Conservation (phyloP, 1,140 invertebrate species). For the Thrips palmi region DNA sequence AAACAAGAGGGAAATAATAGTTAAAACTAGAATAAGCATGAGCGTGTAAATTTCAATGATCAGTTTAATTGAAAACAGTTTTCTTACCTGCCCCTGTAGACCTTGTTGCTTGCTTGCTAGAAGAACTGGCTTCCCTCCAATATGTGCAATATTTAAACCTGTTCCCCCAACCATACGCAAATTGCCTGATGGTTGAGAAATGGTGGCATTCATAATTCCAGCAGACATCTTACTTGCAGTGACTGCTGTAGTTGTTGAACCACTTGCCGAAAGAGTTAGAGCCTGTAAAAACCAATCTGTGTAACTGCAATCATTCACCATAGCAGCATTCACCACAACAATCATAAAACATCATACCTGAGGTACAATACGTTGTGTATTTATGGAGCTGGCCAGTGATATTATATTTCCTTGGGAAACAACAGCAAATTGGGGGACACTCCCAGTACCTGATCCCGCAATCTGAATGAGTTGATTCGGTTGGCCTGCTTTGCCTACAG, state of each 20-base stretch:
- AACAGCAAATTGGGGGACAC: slow-evolving; percentile 24
- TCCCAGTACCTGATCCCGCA: slow-evolving; percentile 7
- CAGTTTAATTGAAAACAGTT: neutral
- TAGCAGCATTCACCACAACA: too few relatives aligned
- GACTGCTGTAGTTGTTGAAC: too few relatives aligned
- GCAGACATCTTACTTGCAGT: too few relatives aligned
- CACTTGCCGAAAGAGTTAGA: too few relatives aligned
- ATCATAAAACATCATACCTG: too few relatives aligned
- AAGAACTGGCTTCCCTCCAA: slow-evolving; percentile 42
- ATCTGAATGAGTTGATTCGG: slow-evolving; percentile 25
- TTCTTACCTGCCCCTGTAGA: slow-evolving; percentile 13
- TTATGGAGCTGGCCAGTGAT: slow-evolving; percentile 18
- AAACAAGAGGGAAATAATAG: slow-evolving; percentile 9
- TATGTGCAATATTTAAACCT: slow-evolving; percentile 32
- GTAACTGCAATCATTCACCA: too few relatives aligned
- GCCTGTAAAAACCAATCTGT: too few relatives aligned
- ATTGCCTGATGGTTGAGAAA: too few relatives aligned
- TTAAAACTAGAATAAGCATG: neutral
- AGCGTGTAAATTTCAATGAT: neutral
- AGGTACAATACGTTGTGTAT: too few relatives aligned
- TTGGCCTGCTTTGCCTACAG: slow-evolving; percentile 24
- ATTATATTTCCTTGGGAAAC: slow-evolving; percentile 26
- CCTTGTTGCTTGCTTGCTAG: slow-evolving; percentile 29
- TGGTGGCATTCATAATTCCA: too few relatives aligned
- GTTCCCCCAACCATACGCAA: slow-evolving; percentile 27